Evolutionary conservation across 2,113 vertebrate species (phyloP).

Genomic region (Carassius gibelio): DNA sequence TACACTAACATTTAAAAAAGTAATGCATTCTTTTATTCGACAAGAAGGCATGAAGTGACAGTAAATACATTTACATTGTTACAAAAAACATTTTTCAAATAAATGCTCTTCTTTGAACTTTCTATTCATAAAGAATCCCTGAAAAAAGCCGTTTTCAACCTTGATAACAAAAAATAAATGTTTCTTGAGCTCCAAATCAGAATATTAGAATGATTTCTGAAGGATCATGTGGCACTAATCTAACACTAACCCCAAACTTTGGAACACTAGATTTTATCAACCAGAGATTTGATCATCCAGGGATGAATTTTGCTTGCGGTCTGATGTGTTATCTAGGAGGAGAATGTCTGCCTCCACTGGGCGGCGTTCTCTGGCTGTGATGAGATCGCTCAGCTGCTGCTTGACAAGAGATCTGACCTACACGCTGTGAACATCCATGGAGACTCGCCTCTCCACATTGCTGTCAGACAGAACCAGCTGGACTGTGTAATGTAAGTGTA

Average conservation of each 20-base stretch:
- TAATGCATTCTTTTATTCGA: background rate
- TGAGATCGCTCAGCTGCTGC: slow-evolving; percentile 86
- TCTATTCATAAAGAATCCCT: too few species aligned
- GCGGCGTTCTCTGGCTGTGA: slow-evolving; percentile 92
- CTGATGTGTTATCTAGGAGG: slow-evolving; percentile 77
- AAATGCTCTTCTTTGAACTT: too few species aligned
- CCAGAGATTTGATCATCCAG: background rate
- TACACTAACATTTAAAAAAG: background rate
- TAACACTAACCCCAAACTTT: background rate
- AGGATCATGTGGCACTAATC: background rate
- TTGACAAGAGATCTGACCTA: slow-evolving; percentile 88
- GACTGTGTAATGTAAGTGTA: slow-evolving; percentile 90
- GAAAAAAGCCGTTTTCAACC: background rate
- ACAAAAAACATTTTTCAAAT: too few species aligned
- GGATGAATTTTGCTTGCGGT: background rate
- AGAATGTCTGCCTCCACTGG: slow-evolving; percentile 97
- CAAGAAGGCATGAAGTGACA: too few species aligned
- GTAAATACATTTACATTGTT: too few species aligned
- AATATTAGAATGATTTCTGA: background rate
- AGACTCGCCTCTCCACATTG: slow-evolving; percentile 90
- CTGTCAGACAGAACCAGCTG: slow-evolving; percentile 89
- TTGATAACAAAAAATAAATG: background rate
- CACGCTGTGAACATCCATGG: slow-evolving; percentile 88
- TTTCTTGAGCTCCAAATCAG: background rate
- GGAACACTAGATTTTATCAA: background rate